Base-by-base conservation (phyloP, 1,140 invertebrate genomes). In the Mycetomoellerius zeteki region DNA sequence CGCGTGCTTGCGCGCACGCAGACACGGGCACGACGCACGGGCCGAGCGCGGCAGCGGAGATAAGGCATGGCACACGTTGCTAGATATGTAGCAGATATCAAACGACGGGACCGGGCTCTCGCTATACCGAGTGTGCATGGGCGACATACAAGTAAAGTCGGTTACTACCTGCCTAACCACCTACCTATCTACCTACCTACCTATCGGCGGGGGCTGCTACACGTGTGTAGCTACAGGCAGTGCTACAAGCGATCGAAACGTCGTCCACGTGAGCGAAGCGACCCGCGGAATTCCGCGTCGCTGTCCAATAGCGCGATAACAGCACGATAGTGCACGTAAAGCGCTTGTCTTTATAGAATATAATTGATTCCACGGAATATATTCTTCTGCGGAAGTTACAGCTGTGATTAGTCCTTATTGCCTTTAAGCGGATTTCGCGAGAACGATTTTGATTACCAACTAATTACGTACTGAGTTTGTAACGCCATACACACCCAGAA, bases 1-100 rank as follows among this genome's bases (percentile, higher is more conserved):
- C 16, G 12, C 43, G 14, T 30, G n/a, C 16, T 0, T 37, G 8
- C 50, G 47, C 64, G 50, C 62, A 72, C 82, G 56, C 77, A 81
- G 24, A 78, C 54, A 52, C 47, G 12, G n/a, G 72, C 27, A 24
- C 62, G 76, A 87, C 37, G 64, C 81, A 89, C 89, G 72, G 88
- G 85, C 87, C 85, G 91, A 90, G 75, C 90, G 85, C 90, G 84
- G 90, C 86, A 88, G 87, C 90, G 86, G 65, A 93, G 92, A 93
- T 93, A 93, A 93, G 93, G 89, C 92, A 91, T 93, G 91, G 89
- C 92, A 92, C 91, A 93, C 92, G 92, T 93, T 93, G 91, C 91
- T 92, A 92, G 92, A 93, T 93, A 93, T 91, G 89, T 92, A 90
- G 81, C 90, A 87, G 92, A 93, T 93, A 93, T 89, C 85, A 90